Conservation (phyloP, 2,797 vertebrate genomes). For the Salmo trutta region DNA sequence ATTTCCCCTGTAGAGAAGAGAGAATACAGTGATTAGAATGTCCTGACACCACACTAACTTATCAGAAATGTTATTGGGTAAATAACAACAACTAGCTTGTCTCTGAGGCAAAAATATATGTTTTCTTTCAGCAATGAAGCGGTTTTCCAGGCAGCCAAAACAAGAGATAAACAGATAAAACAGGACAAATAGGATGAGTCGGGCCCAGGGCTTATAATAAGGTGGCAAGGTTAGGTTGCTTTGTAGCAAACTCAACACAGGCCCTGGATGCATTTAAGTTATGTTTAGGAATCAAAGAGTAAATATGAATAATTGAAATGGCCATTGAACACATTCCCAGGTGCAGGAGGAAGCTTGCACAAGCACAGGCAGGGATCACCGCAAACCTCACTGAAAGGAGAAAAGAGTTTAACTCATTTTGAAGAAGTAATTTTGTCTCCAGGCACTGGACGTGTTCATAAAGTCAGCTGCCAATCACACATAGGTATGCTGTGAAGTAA, state of each 20-base stretch:
- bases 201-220: not conserved
- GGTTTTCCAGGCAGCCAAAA: no score
- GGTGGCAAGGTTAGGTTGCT: no score
- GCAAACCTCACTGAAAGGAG: slow-evolving; percentile 25
- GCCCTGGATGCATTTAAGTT: not conserved
- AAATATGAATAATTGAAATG: not conserved
- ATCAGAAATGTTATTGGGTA: not conserved
- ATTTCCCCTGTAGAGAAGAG: slow-evolving; percentile 88
- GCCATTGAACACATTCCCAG: not conserved
- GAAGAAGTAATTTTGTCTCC: slow-evolving; percentile 11
- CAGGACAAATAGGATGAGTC: slow-evolving; percentile 13
- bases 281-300: not conserved
- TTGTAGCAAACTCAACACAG: no score
- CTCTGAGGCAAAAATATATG: not conserved
- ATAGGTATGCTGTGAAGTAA: no score
- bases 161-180: slow-evolving; percentile 39
- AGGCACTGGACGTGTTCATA: slow-evolving; percentile 27
- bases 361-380: slow-evolving; percentile 15
- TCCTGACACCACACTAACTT: slow-evolving; percentile 27
- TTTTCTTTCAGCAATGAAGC: no score
- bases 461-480: slow-evolving; percentile 35
- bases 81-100: not conserved
- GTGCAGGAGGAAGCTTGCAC: slow-evolving; percentile 2
- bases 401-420: slow-evolving; percentile 8
- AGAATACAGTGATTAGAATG: slow-evolving; percentile 27